Conservation (phyloP, 2,888 invertebrate species). For the Microctonus brassicae region DNA sequence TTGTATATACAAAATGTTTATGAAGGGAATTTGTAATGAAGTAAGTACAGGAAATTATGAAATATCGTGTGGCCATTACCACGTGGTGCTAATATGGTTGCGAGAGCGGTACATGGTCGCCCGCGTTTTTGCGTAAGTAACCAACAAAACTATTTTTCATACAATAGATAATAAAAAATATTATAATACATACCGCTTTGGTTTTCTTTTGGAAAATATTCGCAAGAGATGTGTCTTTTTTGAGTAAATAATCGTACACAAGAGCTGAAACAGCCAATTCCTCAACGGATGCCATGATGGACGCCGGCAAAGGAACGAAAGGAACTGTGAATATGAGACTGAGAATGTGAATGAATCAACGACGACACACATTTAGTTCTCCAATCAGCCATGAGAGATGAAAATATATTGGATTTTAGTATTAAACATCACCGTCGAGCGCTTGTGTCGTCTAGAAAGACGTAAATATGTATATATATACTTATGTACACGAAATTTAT, state of each 20-base stretch:
- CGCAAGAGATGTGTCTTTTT: slow-evolving; percentile 77
- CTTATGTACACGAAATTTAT: too few relatives aligned
- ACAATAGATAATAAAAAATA: slow-evolving; percentile 18
- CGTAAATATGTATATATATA: too few relatives aligned
- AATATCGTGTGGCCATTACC: slow-evolving; percentile 33
- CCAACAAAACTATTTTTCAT: not conserved
- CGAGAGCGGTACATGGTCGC: slow-evolving; percentile 34
- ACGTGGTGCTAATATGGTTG: slow-evolving; percentile 48
- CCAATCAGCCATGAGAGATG: not conserved
- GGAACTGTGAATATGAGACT: too few relatives aligned
- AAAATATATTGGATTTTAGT: not conserved
- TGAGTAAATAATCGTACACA: slow-evolving; percentile 77
- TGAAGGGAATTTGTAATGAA: not conserved
- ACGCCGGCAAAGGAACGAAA: slow-evolving; percentile 50
- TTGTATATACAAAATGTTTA: not conserved
- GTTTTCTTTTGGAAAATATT: slow-evolving; percentile 79
- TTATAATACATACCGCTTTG: slow-evolving; percentile 78
- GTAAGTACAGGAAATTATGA: not conserved
- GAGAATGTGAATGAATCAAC: not conserved
- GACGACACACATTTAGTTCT: not conserved
- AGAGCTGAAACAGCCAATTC: slow-evolving; percentile 72
- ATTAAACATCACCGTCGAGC: too few relatives aligned
- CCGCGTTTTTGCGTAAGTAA: not conserved
- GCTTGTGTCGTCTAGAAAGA: too few relatives aligned
- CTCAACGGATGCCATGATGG: slow-evolving; percentile 70